Conservation (phyloP, 2,888 invertebrate species). For the Congeria kusceri region DNA sequence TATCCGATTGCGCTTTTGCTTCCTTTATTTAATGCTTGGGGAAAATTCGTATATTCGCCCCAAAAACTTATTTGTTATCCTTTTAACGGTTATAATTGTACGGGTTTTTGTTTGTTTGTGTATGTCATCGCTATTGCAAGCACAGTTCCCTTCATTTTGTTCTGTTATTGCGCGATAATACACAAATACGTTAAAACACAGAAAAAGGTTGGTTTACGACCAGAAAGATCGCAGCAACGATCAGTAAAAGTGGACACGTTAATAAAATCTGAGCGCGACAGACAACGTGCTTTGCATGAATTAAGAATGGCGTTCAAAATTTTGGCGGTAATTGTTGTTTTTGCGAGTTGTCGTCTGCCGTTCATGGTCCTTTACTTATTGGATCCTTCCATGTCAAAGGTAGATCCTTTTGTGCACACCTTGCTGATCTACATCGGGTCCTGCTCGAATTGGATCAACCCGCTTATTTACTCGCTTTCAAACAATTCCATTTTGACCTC, state of each 20-base stretch:
- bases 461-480: constrained; percentile 59
- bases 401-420: constrained; percentile 50
- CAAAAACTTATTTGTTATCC: constrained; percentile 67
- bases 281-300: constrained; percentile 38
- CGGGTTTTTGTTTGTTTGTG: constrained; percentile 60
- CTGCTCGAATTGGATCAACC: constrained; percentile 63
- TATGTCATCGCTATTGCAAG: constrained; percentile 48
- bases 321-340: constrained; percentile 59
- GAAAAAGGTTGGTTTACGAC: constrained; percentile 41
- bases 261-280: constrained; percentile 46
- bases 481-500: constrained; percentile 48
- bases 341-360: constrained; percentile 54
- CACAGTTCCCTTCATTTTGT: constrained; percentile 56
- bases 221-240: constrained; percentile 19
- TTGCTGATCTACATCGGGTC: constrained; percentile 58
- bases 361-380: constrained; percentile 58
- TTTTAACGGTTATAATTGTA: constrained; percentile 52
- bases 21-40: constrained; percentile 65
- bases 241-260: neutral
- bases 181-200: constrained; percentile 52
- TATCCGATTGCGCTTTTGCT: constrained; percentile 64
- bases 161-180: constrained; percentile 60
- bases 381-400: constrained; percentile 58
- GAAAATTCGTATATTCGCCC: constrained; percentile 59
- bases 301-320: constrained; percentile 61